Base-by-base conservation (phyloP, 2,113 vertebrate genomes). In the Platysternon megacephalum region DNA sequence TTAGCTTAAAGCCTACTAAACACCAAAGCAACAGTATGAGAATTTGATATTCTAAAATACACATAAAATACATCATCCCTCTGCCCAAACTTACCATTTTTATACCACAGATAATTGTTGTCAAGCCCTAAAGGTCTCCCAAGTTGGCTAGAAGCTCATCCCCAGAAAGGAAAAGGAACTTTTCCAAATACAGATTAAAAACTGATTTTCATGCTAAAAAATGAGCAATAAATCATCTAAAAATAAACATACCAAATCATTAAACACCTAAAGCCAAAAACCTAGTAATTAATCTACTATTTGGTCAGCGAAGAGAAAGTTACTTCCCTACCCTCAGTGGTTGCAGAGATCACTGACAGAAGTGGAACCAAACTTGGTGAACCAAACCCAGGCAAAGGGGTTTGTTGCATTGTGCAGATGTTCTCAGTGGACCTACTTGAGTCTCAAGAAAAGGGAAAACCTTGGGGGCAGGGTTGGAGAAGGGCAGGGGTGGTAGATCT, bases 1-100 rank as follows among this genome's bases (percentile, higher is more conserved):
- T 86, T 95, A 84, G 51, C 55, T 92, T 87, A 44, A 86, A 95
- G 55, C 12, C 56, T 85, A 93, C 52, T 9, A 93, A 72, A 26
- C 28, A 93, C 87, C 61, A 89, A 65, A 89, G 72, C n/a, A 90
- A 89, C 80, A 28, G 85, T 78, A 12, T 44, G 83, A 84, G 48
- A 94, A 5, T 17, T 76, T 44, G 22, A 12, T 89, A 42, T 42
- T 82, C 26, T 29, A 84, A 68, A 68, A 68, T n/a, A 68, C 65
- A 90, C 44, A 87, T 0, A 76, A 86, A 92, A 94, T 56, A 78
- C 17, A 52, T 42, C 11, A n/a, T 68, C 17, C 35, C 72, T 44
- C 5, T 14, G 29, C 42, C 79, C 88, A 88, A 79, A 85, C 10
- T 87, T 84, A 68, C 8, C 5, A 26, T 39, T 61, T 86, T 87